Percentiles rank a stretch among this genome's conserved stretches.
phyloP scores from a whole-genome alignment of 2,888 invertebrate genomes.

The Myathropa florea region DNA sequence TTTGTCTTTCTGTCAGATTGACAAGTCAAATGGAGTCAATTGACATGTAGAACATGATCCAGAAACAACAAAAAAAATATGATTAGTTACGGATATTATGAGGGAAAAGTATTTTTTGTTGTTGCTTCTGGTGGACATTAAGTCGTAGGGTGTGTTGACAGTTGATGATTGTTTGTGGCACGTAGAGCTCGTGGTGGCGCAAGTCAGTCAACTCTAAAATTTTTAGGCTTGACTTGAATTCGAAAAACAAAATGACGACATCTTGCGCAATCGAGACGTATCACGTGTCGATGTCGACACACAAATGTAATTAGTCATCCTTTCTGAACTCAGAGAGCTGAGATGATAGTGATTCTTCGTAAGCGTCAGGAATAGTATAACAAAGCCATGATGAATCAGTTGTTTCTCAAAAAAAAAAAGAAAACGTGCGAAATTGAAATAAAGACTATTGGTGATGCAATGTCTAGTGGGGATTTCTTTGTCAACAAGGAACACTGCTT shows the following conservation, averaged over 20 bases:
- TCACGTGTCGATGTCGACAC: neutral
- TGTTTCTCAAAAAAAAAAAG: neutral
- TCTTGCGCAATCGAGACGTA: neutral
- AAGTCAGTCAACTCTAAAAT: neutral
- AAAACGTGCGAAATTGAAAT: neutral
- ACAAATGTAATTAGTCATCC: neutral
- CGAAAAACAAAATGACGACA: neutral
- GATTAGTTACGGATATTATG: constrained; percentile 7
- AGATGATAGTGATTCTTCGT: neutral
- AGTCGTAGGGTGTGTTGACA: neutral
- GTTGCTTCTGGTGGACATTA: neutral
- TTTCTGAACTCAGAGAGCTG: neutral
- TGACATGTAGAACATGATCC: constrained; percentile 39
- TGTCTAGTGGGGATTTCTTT: neutral
- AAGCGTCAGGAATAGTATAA: neutral
- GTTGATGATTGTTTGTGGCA: neutral
- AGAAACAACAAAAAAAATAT: constrained; percentile 3
- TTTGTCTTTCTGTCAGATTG: constrained; percentile 18
- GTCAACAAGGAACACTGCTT: neutral
- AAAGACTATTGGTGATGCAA: neutral
- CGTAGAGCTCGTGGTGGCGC: neutral
- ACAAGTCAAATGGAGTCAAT: constrained; percentile 46
- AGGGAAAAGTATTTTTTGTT: neutral
- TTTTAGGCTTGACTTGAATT: neutral
- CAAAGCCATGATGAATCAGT: neutral